Percentiles rank a stretch among this genome's conserved stretches.
Evolutionary conservation across 2,113 vertebrate genomes (phyloP).

Genomic region (Lagopus leucura): DNA sequence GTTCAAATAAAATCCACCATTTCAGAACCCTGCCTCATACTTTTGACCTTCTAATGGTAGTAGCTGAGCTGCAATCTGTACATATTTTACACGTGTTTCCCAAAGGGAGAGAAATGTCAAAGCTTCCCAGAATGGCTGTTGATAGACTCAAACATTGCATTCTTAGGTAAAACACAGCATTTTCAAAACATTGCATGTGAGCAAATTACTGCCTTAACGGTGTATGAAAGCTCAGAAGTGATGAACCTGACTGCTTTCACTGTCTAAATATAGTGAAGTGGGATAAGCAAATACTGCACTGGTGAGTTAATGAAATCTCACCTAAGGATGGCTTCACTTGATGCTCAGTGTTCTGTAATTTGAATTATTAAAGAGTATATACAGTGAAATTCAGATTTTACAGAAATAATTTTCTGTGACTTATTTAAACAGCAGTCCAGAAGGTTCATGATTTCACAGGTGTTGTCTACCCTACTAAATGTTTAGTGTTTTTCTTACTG

Average conservation of each 20-base stretch:
- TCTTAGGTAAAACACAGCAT: background rate
- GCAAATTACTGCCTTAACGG: too few relatives aligned
- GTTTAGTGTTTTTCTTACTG: background rate
- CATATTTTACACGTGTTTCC: background rate
- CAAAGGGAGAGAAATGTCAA: too few relatives aligned
- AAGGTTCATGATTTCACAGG: background rate
- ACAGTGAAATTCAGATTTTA: too few relatives aligned
- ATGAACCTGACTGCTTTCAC: background rate
- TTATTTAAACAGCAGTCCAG: background rate
- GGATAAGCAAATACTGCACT: background rate
- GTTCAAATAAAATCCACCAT: background rate
- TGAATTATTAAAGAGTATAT: background rate
- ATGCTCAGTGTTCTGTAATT: background rate
- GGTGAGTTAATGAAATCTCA: background rate
- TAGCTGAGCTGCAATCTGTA: too few relatives aligned
- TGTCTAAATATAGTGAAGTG: background rate
- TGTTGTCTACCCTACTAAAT: background rate
- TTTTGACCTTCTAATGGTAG: background rate
- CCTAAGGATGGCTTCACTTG: background rate
- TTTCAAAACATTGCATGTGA: background rate
- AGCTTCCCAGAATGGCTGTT: background rate
- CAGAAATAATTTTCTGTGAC: background rate
- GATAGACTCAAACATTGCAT: background rate
- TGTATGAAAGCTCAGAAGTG: background rate
- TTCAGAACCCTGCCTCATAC: background rate